Base-by-base conservation (phyloP, 2,113 vertebrate genomes). In the Passer montanus region DNA sequence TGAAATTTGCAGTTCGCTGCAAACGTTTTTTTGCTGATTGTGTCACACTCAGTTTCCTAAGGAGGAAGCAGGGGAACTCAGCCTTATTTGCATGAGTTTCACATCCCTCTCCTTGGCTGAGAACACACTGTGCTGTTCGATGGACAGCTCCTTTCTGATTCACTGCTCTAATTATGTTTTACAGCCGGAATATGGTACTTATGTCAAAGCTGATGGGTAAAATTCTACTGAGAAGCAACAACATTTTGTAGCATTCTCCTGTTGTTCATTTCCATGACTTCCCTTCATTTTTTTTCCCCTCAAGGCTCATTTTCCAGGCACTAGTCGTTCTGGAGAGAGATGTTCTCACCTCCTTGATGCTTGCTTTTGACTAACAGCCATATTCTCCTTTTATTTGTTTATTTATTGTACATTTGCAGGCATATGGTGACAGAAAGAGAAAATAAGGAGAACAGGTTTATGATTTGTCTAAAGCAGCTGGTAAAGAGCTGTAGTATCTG, bases 91-190 rank as follows among this genome's bases (percentile, higher is more conserved):
- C 94, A 95, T 95, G 96, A 88, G 94, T 82, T 94, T 95, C 92
- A 88, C 95, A 95, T 96, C 91, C 81, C 92, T 94, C 89, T 96
- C 73, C 82, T 95, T 93, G 93, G 82, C 96, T 94, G 92, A 94
- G 96, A 94, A 95, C 84, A 94, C 89, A 59, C 41, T 96, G 93
- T 95, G 78, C 94, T 90, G 26, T 44, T 91, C 93, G 90, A 94
- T 89, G 94, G 95, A 92, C 87, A 94, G 90, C 92, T 96, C 89
- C 88, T 96, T 97, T 95, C 95, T 95, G 96, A 98, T 93, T 97
- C 97, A 97, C 93, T 95, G 93, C 96, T 96, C 94, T 97, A 94
- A 96, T 95, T 96, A 95, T 95, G 91, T 97, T 96, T 96, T 96
- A 97, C 91, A 97, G 94, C 95, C 76, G 46, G 92, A 97, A 96